Evolutionary conservation across 2,113 vertebrate genomes (phyloP), one percentile per base, ranked within the genome.

Genomic region (Aphelocoma coerulescens): DNA sequence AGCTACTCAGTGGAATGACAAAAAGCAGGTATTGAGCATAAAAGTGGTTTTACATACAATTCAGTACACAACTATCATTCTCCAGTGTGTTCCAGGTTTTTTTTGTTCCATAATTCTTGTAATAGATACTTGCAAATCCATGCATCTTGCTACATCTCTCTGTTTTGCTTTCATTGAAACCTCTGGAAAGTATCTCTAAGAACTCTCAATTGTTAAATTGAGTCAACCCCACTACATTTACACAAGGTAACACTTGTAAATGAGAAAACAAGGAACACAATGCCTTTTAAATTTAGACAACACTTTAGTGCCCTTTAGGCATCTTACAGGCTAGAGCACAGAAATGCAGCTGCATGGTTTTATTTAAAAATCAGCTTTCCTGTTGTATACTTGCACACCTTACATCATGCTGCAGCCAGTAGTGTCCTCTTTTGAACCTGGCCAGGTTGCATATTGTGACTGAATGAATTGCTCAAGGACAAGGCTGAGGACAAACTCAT

Each of bases 331-430:
- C 28, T 61, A 69, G 61, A 43, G 22, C 37, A 65, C 12, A 43
- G 20, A 67, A 63, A 61, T 8, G 10, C 23, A 72, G 33, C 11
- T 32, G 14, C 7, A n/a, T 5, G 14, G 4, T 13, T 86, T 63
- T 13, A 48, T 63, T 49, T 39, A 8, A 79, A 68, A 67, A 37
- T n/a, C 28, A 55, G 48, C 6, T 75, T 51, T 46, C 13, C 7
- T 12, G 5, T 0, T 32, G 17, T 3, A 33, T 33, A 11, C 6
- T 61, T 48, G 21, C 22, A 41, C 21, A 59, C 1, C 3, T 30
- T 9, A 41, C 0, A 1, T 7, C 43, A 39, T 3, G 10, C 5
- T 4, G 4, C 2, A 8, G 30, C 7, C 3, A 6, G 59, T 3
- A 23, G 32, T 11, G 28, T 30, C 9, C 19, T 55, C 28, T 68